A percentile compares a stretch with the other conserved stretches of the same genome.
These are phyloP conservation scores for Erannis defoliaria DNA, from an alignment of 2,888 invertebrate genomes.

Conservation along the genomic window DNA sequence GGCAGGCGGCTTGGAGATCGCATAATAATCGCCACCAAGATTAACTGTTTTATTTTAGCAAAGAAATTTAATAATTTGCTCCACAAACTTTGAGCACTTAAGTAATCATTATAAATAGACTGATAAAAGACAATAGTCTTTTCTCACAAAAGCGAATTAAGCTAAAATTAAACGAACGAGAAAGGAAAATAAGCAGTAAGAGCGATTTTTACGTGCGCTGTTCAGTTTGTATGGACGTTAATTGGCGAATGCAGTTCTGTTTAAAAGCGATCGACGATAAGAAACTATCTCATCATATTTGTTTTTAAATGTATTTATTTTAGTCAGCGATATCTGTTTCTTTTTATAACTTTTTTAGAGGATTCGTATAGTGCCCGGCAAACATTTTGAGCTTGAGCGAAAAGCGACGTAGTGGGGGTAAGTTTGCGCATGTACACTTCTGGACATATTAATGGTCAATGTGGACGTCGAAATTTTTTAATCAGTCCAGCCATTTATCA, in stretches of 20 bases:
- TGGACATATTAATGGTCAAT: too few species aligned
- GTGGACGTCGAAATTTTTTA: too few species aligned
- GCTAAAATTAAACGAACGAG: conserved; percentile 16
- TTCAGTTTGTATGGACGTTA: conserved; percentile 39
- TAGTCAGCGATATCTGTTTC: too few species aligned
- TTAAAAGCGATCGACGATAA: not conserved
- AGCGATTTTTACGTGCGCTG: conserved; percentile 26
- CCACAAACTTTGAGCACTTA: conserved; percentile 24
- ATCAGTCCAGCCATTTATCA: too few species aligned
- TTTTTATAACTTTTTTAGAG: too few species aligned
- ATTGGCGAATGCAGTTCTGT: conserved; percentile 35
- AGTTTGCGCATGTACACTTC: too few species aligned
- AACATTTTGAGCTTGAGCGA: too few species aligned
- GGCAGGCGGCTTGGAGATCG: too few species aligned
- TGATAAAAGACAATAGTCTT: conserved; percentile 31
- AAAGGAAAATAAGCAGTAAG: conserved; percentile 28
- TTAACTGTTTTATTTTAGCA: too few species aligned
- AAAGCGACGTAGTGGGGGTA: too few species aligned
- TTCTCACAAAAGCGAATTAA: conserved; percentile 27
- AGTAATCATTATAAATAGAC: conserved; percentile 35
- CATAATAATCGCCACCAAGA: too few species aligned
- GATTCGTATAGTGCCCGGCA: too few species aligned
- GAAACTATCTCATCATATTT: not conserved
- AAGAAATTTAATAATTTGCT: conserved; percentile 8
- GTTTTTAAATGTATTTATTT: not conserved